A percentile compares a stretch with the other conserved stretches of the same genome.
phyloP scores from a whole-genome alignment of 64 coral and sea anemone species.

The Acropora yongei region DNA sequence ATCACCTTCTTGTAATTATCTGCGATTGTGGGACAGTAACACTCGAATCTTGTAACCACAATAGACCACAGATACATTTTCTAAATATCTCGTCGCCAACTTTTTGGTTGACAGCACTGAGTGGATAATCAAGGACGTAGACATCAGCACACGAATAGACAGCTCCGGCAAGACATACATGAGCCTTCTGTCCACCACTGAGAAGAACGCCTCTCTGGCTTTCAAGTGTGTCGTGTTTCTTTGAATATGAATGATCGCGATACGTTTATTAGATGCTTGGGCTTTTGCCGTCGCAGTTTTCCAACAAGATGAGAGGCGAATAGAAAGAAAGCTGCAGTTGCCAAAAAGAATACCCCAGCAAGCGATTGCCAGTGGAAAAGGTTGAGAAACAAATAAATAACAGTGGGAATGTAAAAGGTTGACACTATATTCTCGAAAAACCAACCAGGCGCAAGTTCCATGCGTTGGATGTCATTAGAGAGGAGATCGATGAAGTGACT shows the following conservation, averaged over 20 bases:
- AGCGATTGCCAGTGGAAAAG: not conserved
- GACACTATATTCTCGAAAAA: not conserved
- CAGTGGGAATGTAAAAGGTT: not conserved
- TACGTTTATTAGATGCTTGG: too few relatives aligned
- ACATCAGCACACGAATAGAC: constrained; percentile 49
- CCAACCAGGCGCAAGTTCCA: not conserved
- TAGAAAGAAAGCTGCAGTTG: too few relatives aligned
- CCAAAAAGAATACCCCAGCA: not conserved
- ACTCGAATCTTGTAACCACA: not conserved
- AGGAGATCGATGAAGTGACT: not conserved
- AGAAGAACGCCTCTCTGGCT: constrained; percentile 44
- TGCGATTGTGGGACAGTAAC: constrained; percentile 12
- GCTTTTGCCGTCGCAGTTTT: too few relatives aligned
- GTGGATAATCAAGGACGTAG: constrained; percentile 45
- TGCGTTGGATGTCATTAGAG: constrained; percentile 3
- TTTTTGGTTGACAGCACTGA: constrained; percentile 33
- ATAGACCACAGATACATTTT: not conserved
- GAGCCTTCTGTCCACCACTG: constrained; percentile 63
- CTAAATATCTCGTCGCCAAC: constrained; percentile 32
- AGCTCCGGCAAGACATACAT: constrained; percentile 49
- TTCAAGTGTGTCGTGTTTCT: constrained; percentile 16
- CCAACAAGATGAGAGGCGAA: too few relatives aligned
- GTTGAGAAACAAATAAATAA: not conserved
- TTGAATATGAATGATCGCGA: too few relatives aligned
- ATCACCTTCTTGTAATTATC: constrained; percentile 37